These are phyloP conservation scores for Anseranas semipalmata DNA, from an alignment of 2,113 vertebrate species.

Conservation along the genomic window DNA sequence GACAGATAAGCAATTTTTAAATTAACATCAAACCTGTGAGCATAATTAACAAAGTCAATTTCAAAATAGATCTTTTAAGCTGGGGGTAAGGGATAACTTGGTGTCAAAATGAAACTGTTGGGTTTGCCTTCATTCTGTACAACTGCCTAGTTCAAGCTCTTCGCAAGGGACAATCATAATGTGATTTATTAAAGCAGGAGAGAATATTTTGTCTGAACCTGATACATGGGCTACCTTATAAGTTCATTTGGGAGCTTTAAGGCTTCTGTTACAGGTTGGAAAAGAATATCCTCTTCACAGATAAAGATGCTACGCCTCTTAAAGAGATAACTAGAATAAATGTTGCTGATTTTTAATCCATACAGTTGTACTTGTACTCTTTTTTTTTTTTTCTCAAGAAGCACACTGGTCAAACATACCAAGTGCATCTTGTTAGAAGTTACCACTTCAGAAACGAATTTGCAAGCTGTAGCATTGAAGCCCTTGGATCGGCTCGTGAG, in stretches of 20 bases:
- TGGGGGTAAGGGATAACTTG: background rate
- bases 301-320: slow-evolving; percentile 21
- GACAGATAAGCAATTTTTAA: slow-evolving; percentile 5
- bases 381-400: background rate
- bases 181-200: background rate
- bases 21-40: background rate
- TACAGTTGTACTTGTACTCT: background rate
- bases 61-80: background rate
- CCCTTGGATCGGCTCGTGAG: slow-evolving; percentile 37
- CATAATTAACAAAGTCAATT: background rate
- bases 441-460: slow-evolving; percentile 65
- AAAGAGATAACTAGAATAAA: slow-evolving; percentile 33
- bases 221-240: background rate
- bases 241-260: background rate
- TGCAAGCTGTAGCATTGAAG: slow-evolving; percentile 55
- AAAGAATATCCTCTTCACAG: slow-evolving; percentile 23
- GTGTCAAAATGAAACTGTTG: background rate
- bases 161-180: background rate
- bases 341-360: slow-evolving; percentile 16
- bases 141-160: background rate
- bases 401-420: slow-evolving; percentile 26
- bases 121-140: background rate
- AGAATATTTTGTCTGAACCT: background rate
- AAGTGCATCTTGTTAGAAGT: slow-evolving; percentile 68
- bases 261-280: background rate